Conservation (phyloP, 2,888 invertebrate species). For the Trichopoda pennipes region DNA sequence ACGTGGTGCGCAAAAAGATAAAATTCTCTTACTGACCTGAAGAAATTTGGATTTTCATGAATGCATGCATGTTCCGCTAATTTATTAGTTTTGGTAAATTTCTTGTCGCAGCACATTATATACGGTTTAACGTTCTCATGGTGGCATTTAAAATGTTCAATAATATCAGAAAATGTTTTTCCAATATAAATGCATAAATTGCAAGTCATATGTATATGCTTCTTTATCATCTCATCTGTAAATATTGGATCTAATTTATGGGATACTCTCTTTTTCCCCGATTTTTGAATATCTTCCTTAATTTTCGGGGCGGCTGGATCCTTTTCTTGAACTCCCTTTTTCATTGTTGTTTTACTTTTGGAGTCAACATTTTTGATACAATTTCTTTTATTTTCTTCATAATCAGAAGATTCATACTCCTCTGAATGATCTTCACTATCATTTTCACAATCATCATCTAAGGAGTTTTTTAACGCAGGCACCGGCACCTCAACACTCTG, state of each 20-base stretch:
- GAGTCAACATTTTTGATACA: background rate
- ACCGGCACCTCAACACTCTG: background rate
- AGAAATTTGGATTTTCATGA: conserved; percentile 79
- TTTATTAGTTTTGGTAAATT: conserved; percentile 76
- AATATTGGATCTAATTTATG: conserved; percentile 69
- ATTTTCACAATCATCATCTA: conserved; percentile 41
- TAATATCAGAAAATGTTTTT: conserved; percentile 75
- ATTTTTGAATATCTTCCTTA: background rate
- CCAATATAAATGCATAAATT: conserved; percentile 76
- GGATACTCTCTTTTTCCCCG: conserved; percentile 38
- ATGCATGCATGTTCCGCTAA: conserved; percentile 79
- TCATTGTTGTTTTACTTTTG: conserved; percentile 18
- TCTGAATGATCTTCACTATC: conserved; percentile 25
- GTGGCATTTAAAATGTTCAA: conserved; percentile 76
- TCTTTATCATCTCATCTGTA: conserved; percentile 77
- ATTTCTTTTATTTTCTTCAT: conserved; percentile 1
- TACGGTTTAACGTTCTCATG: conserved; percentile 75
- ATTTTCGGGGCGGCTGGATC: background rate
- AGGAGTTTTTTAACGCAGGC: conserved; percentile 40
- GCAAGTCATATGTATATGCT: conserved; percentile 78
- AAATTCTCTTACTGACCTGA: conserved; percentile 73
- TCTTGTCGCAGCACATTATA: conserved; percentile 79
- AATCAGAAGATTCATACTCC: conserved; percentile 38
- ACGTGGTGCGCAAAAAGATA: background rate
- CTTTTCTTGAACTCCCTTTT: background rate